These are phyloP conservation scores for Lerema accius DNA, from an alignment of 1,140 invertebrate species.

Conservation along the genomic window DNA sequence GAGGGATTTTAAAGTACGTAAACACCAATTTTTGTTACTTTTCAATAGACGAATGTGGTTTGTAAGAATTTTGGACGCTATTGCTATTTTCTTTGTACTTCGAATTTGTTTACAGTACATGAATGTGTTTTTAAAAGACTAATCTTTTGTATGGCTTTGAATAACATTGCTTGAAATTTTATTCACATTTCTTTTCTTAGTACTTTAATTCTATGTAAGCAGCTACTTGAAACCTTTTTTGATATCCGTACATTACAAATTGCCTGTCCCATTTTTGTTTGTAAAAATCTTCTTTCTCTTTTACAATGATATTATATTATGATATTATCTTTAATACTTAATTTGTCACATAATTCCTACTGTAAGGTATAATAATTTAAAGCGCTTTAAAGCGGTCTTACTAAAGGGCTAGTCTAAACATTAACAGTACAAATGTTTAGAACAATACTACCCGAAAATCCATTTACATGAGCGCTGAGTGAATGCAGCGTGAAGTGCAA, in stretches of 20 bases:
- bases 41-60: conserved; percentile 22
- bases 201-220: no score
- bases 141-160: neutral
- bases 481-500: conserved; percentile 48
- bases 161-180: no score
- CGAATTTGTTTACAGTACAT: neutral
- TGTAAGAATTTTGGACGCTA: conserved; percentile 10
- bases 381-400: conserved; percentile 2
- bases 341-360: no score
- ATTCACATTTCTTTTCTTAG: no score
- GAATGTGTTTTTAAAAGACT: neutral
- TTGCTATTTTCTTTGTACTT: neutral
- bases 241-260: no score
- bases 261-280: no score
- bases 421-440: conserved; percentile 18
- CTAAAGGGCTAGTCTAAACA: conserved; percentile 8
- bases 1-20: conserved; percentile 27
- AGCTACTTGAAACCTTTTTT: no score
- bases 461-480: conserved; percentile 50
- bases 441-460: conserved; percentile 43
- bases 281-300: no score
- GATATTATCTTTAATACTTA: no score
- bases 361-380: neutral
- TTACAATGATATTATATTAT: no score
- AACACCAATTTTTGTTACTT: conserved; percentile 17